These are phyloP conservation scores for Drosophila multiciliata DNA, from an alignment of 2,888 invertebrate genomes.

Conservation along the genomic window DNA sequence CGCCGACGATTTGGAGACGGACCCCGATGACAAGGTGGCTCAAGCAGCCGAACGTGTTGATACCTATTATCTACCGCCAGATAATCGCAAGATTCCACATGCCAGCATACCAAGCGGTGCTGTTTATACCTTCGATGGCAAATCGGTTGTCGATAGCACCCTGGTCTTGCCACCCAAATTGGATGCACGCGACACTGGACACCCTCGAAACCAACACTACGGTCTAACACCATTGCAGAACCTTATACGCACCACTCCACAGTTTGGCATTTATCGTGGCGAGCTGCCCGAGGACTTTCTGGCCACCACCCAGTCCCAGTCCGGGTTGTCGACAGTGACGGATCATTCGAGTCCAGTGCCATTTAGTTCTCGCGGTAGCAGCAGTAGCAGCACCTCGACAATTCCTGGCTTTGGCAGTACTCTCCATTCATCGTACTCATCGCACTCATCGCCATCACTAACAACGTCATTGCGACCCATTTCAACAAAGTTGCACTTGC, in stretches of 20 bases:
- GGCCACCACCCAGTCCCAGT: constrained; percentile 76
- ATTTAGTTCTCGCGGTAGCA: constrained; percentile 15
- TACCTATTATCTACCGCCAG: constrained; percentile 91
- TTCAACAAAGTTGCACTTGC: constrained; percentile 80
- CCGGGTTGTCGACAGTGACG: constrained; percentile 63
- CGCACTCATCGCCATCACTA: constrained; percentile 47
- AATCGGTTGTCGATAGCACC: constrained; percentile 88
- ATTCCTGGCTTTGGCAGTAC: constrained; percentile 33
- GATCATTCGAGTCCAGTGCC: constrained; percentile 68
- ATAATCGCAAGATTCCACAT: constrained; percentile 85
- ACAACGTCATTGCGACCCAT: constrained; percentile 73
- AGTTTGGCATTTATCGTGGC: constrained; percentile 90
- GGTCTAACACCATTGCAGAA: constrained; percentile 86
- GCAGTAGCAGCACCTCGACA: constrained; percentile 32
- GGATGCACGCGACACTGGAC: constrained; percentile 66
- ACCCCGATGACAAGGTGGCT: constrained; percentile 83
- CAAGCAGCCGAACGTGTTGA: constrained; percentile 89
- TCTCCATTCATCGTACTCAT: constrained; percentile 15
- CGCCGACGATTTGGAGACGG: constrained; percentile 68
- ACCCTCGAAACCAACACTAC: constrained; percentile 59
- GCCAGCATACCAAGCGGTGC: constrained; percentile 86
- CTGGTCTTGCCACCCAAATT: constrained; percentile 86
- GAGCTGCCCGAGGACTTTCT: constrained; percentile 87
- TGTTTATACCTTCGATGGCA: constrained; percentile 91
- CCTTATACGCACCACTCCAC: constrained; percentile 88